Base-by-base conservation (phyloP, 2,113 vertebrate genomes). In the Oceanites oceanicus region DNA sequence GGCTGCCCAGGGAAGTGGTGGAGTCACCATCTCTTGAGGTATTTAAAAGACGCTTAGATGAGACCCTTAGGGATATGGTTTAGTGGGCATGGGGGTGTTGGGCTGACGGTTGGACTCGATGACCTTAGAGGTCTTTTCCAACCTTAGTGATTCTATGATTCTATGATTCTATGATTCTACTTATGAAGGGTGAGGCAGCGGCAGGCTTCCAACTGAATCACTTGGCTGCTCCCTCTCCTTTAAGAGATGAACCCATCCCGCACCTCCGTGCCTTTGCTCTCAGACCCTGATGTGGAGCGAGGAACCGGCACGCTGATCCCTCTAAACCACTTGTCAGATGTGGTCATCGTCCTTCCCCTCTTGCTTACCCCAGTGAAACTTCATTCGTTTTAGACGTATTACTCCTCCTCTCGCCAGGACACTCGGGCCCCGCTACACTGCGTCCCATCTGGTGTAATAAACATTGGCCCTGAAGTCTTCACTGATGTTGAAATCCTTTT, bases 341-440 rank as follows among this genome's bases (percentile, higher is more conserved):
- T 4, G 26, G n/a, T 38, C 25, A 44, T 2, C 77, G 29, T 32
- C 7, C 23, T 36, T 50, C 2, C 3, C 36, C 70, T 27, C 62
- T 20, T 7, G 49, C 36, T 63, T 16, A 50, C 8, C 0, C 30
- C 53, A n/a, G 22, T 2, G 29, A 26, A 30, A 30, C 78, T 18
- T 42, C 49, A 4, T 6, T 45, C 1, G 4, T 10, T 34, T 42
- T 53, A n/a, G 71, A 16, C 1, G 1, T 15, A 10, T 4, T 3
- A 3, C 15, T 36, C 36, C 32, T 67, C 20, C 49, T 30, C 27
- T 15, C 1, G 2, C 27, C 38, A 53, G 52, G 30, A 52, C 26
- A 2, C 30, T 14, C 7, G 5, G 26, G 29, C 15, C 42, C 53
- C 1, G 5, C 52, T 18, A 25, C 15, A 4, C 49, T 1, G 5